phyloP scores from a whole-genome alignment of 2,113 vertebrate genomes.

The Myanophis thanlyinensis region DNA sequence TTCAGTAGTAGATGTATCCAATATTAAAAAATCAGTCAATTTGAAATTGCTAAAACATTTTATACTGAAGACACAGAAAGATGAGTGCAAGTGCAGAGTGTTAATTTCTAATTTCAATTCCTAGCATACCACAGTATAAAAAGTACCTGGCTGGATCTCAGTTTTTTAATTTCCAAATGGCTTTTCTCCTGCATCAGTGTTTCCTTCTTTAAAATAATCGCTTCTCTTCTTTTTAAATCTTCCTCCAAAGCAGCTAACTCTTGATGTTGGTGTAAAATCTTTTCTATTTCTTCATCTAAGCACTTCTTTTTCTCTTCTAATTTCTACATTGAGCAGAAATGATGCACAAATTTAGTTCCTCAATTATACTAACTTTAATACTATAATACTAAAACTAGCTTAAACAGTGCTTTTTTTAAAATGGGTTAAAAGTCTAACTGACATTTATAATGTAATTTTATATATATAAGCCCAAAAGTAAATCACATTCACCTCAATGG shows the following conservation, averaged over 20 bases:
- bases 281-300: constrained; percentile 87
- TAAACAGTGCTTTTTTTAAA: background rate
- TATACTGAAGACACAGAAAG: rapidly evolving
- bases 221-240: constrained; percentile 83
- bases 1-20: background rate
- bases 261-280: constrained; percentile 77
- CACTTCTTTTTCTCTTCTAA: constrained; percentile 75
- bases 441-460: background rate
- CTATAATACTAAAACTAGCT: background rate
- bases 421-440: background rate
- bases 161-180: constrained; percentile 82
- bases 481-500: background rate
- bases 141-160: constrained; percentile 84
- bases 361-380: background rate
- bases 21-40: background rate
- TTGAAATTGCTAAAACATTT: background rate
- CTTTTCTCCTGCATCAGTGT: constrained; percentile 78
- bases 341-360: background rate
- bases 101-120: background rate
- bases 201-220: constrained; percentile 80
- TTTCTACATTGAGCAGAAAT: constrained; percentile 57
- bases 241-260: constrained; percentile 80
- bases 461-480: background rate
- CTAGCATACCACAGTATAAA: background rate
- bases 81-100: background rate